phyloP scores from a whole-genome alignment of 2,797 vertebrate genomes.

The Oreochromis grahami region DNA sequence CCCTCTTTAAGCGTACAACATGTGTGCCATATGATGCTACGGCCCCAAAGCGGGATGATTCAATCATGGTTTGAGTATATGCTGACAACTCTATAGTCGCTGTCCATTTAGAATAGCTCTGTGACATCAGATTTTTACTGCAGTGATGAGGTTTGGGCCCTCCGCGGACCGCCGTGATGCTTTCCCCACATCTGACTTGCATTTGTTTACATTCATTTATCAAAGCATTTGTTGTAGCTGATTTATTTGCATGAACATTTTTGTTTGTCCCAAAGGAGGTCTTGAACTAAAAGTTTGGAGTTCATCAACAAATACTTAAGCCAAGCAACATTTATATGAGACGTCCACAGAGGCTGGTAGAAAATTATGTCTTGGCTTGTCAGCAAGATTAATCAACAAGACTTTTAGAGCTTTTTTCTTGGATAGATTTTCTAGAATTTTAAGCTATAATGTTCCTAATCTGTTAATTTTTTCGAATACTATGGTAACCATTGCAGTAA shows the following conservation, averaged over 20 bases:
- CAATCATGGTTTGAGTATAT: constrained; percentile 31
- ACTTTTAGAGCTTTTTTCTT: background rate
- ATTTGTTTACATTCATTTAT: constrained; percentile 68
- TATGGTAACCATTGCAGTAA: background rate
- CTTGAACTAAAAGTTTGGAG: constrained; percentile 36
- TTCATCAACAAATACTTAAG: constrained; percentile 52
- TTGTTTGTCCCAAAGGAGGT: constrained; percentile 48
- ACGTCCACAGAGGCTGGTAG: constrained; percentile 49
- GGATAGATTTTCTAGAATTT: background rate
- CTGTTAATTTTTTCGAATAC: background rate
- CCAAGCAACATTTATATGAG: constrained; percentile 37
- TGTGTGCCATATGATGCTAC: constrained; percentile 50
- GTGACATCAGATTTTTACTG: constrained; percentile 34
- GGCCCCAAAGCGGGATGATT: constrained; percentile 55
- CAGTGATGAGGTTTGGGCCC: constrained; percentile 29
- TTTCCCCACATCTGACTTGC: constrained; percentile 57
- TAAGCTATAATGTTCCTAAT: background rate
- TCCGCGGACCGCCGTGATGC: background rate
- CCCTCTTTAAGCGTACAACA: constrained; percentile 37
- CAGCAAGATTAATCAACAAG: constrained; percentile 14
- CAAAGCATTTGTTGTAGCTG: constrained; percentile 42
- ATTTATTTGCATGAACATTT: constrained; percentile 56
- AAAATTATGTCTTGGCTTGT: constrained; percentile 31
- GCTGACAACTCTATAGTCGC: constrained; percentile 23
- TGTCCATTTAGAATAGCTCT: constrained; percentile 28